These are phyloP conservation scores for Neolamprologus cancellatus DNA, from an alignment of 2,113 vertebrate genomes.

Conservation along the genomic window DNA sequence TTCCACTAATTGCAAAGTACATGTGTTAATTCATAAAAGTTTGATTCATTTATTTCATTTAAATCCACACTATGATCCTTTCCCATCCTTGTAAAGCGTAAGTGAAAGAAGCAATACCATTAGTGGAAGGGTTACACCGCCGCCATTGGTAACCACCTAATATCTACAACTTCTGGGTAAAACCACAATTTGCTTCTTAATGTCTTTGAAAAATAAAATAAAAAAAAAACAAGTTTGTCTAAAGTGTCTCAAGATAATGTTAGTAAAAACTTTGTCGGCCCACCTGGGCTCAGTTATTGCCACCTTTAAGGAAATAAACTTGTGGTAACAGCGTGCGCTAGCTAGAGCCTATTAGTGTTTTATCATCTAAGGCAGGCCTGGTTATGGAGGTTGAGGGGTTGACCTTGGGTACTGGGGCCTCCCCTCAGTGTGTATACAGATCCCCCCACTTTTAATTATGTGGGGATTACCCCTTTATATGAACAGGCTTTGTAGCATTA, in stretches of 20 bases:
- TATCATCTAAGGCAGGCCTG: conserved; percentile 10
- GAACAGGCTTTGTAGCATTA: conserved; percentile 50
- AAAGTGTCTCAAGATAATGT: neutral
- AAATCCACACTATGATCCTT: neutral
- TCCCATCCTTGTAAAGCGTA: conserved; percentile 8
- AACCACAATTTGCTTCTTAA: neutral
- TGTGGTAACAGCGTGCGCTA: neutral
- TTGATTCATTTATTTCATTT: neutral
- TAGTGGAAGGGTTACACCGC: conserved; percentile 20
- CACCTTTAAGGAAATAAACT: neutral
- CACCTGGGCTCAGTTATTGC: conserved; percentile 1
- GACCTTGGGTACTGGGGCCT: conserved; percentile 6
- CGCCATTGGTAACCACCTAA: conserved; percentile 1
- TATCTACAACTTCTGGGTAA: conserved; percentile 1
- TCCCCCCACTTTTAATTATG: conserved; percentile 54
- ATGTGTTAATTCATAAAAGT: conserved; percentile 11
- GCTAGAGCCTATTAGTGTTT: conserved; percentile 37
- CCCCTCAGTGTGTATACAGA: conserved; percentile 6
- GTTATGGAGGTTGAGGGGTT: neutral
- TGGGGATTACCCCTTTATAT: conserved; percentile 57
- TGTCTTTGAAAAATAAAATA: neutral
- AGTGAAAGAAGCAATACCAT: conserved; percentile 5
- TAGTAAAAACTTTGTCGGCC: neutral
- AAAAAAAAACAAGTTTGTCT: neutral
- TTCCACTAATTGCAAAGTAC: neutral